These are phyloP conservation scores for Hippocampus comes DNA, from an alignment of 2,113 vertebrate species.

Conservation along the genomic window DNA sequence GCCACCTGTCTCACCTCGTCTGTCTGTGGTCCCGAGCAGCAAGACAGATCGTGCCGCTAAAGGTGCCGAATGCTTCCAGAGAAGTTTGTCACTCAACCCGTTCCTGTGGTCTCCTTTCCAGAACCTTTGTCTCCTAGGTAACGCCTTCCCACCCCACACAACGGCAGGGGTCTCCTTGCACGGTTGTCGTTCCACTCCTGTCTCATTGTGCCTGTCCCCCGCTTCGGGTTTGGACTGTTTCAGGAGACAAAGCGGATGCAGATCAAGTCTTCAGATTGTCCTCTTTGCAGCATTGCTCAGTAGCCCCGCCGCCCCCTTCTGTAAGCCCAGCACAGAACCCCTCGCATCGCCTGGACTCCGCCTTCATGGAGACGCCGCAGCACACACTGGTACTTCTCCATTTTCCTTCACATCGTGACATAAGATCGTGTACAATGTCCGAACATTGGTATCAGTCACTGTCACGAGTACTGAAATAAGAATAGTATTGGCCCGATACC, in stretches of 20 bases:
- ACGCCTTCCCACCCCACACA: background rate
- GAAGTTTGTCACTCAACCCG: conserved; percentile 96
- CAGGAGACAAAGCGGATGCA: conserved; percentile 97
- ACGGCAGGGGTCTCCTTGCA: background rate
- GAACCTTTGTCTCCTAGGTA: conserved; percentile 97
- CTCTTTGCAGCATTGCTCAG: conserved; percentile 87
- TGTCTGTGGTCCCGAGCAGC: conserved; percentile 39
- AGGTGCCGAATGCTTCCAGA: conserved; percentile 99
- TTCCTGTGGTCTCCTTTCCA: conserved; percentile 98
- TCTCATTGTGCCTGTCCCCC: background rate
- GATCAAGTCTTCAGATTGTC: conserved; percentile 97
- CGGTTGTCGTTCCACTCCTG: background rate
- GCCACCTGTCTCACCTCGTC: background rate
- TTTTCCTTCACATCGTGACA: background rate
- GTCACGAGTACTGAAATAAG: too few species aligned
- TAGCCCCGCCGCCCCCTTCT: conserved; percentile 77
- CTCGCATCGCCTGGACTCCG: conserved; percentile 86
- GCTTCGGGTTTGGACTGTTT: conserved; percentile 17
- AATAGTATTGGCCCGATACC: too few species aligned
- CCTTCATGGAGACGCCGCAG: conserved; percentile 95
- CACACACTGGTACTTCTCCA: conserved; percentile 85
- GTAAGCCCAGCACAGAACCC: conserved; percentile 85
- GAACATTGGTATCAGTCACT: too few species aligned
- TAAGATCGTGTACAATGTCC: too few species aligned
- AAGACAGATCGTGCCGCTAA: conserved; percentile 76